Evolutionary conservation across 2,888 invertebrate genomes (phyloP), one percentile per base, ranked within the genome.

Genomic region (Sicus ferrugineus): DNA sequence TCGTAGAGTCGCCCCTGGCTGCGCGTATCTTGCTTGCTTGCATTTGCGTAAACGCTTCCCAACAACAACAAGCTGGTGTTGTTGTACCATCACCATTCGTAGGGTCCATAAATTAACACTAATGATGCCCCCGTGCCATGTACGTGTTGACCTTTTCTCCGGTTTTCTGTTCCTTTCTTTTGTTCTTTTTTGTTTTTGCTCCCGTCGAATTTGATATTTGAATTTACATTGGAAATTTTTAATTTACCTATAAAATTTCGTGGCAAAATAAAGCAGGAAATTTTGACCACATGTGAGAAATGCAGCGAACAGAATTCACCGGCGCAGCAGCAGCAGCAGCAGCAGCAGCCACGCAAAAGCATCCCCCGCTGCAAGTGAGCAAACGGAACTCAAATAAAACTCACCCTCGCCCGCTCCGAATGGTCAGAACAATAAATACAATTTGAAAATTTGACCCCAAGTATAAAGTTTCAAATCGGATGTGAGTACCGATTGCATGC

Each of bases 41-140:
- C 26, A 34, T 28, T 28, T 59, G 48, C 61, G 42, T 52, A 3
- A 16, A 19, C 34, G 23, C 2, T 23, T 26, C 5, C 4, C 42
- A 42, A 42, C 42, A 42, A 42, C 42, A 31, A 61, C 19, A 16
- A 48, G 30, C 31, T 31, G 23, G 21, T n/a, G n/a, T n/a, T n/a
- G n/a, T n/a, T n/a, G n/a, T n/a, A n/a, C n/a, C n/a, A 38, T 58
- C 28, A 68, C 46, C 28, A n/a, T 48, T 26, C n/a, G 48, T n/a
- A 63, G 63, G 63, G 26, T 63, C 21, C 34, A 68, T 61, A 65
- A 69, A 69, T 69, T 65, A 64, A 64, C 69, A 64, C 31, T 69
- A 65, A 69, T 64, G 56, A 69, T 21, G 50, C 58, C 30, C 30
- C 21, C n/a, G 42, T 28, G 59, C 5, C 65, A 14, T 23, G 61